phyloP scores from a whole-genome alignment of 2,113 vertebrate species.

The Erinaceus europaeus region DNA sequence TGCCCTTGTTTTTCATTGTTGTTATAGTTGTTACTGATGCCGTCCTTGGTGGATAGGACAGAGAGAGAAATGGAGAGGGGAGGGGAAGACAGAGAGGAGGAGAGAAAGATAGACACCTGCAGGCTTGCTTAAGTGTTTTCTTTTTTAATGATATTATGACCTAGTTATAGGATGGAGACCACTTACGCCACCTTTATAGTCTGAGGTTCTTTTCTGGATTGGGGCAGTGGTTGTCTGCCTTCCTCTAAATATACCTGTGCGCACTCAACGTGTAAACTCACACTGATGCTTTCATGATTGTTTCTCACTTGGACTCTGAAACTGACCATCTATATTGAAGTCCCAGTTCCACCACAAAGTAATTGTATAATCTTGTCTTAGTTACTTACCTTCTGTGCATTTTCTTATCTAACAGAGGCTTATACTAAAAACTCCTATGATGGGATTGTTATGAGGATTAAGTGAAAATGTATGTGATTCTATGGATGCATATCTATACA shows the following conservation, averaged over 20 bases:
- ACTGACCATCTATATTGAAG: background rate
- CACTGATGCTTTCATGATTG: background rate
- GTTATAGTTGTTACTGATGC: too few relatives aligned
- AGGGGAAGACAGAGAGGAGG: too few relatives aligned
- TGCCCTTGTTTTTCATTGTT: too few relatives aligned
- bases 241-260: background rate
- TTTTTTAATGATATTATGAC: background rate
- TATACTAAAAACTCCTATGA: background rate
- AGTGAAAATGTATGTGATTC: background rate
- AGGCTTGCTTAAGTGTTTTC: background rate
- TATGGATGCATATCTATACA: background rate
- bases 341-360: background rate
- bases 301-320: background rate
- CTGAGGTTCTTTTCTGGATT: background rate
- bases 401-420: background rate
- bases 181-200: background rate
- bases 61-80: too few relatives aligned
- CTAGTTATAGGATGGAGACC: background rate
- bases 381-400: background rate
- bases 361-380: background rate
- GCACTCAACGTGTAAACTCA: fast-evolving
- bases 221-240: background rate
- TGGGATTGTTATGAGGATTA: background rate
- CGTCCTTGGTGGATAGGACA: too few relatives aligned
- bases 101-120: too few relatives aligned